Evolutionary conservation across 2,113 vertebrate genomes (phyloP), one percentile per base, ranked within the genome.

Genomic region (Nyctereutes procyonoides): DNA sequence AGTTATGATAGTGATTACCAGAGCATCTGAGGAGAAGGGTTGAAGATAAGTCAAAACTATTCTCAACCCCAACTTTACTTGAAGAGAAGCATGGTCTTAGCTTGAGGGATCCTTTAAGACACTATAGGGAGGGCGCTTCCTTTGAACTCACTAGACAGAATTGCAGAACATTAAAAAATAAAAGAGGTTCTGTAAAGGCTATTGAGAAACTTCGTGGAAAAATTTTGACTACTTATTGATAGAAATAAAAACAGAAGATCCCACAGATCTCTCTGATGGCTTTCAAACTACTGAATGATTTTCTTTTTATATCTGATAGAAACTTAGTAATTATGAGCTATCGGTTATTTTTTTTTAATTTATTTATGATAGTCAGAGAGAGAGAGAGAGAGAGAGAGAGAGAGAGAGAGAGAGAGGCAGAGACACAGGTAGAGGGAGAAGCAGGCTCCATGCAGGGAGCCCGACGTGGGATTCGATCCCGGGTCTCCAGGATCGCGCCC

Each of bases 31-130:
- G 84, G 80, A 73, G 65, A 90, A 58, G 58, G 63, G 22, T 30
- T 67, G 83, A 43, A 43, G 76, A 58, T 53, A 77, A 92, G 69
- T 48, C 84, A 38, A 81, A 67, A 51, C 55, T 43, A 15, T 76
- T 96, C 88, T 95, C 94, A 63, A 32, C 63, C 60, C 35, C 95
- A 98, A 97, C 71, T 98, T 97, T 77, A 3, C 80, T 81, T n/a
- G 87, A 86, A 62, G 62, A 55, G 74, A 53, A 94, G 58, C 32
- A 15, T 24, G 17, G 1, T 82, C 74, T 48, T 60, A 83, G 63
- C 58, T 90, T 43, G 43, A 86, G 65, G 51, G 60, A 22, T 4
- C 35, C 55, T 71, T 69, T 38, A 80, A 90, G 73, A 58, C 12
- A 62, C 35, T 16, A 26, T 0, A 56, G 88, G 35, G 1, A 56